phyloP scores from a whole-genome alignment of 1,140 invertebrate genomes.

The Zelostemma sp. region DNA sequence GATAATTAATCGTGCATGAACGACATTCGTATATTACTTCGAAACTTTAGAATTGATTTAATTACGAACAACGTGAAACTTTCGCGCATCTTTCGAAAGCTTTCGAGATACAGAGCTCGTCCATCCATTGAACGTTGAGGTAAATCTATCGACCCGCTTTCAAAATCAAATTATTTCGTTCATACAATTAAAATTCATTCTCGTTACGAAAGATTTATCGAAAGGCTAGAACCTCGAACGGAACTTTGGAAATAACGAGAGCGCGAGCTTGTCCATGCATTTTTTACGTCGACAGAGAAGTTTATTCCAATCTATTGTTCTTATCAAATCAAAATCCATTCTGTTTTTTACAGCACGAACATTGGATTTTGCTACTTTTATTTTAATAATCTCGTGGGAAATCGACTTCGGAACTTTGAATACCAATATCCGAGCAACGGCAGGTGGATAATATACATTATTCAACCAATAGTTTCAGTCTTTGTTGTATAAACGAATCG shows the following conservation, averaged over 20 bases:
- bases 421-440: constrained; percentile 39
- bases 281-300: too few species aligned
- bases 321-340: neutral
- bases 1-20: neutral
- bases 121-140: neutral
- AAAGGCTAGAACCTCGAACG: too few species aligned
- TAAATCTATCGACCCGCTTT: constrained; percentile 1
- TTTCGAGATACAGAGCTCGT: constrained; percentile 1
- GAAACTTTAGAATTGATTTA: constrained; percentile 5
- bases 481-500: constrained; percentile 45
- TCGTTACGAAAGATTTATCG: too few species aligned
- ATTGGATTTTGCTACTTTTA: constrained; percentile 17
- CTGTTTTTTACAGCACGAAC: neutral
- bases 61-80: constrained; percentile 12
- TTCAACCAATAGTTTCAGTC: constrained; percentile 41
- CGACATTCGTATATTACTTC: neutral
- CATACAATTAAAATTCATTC: too few species aligned
- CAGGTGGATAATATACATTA: constrained; percentile 40
- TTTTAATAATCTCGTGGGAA: constrained; percentile 37
- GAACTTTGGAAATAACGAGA: too few species aligned
- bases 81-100: constrained; percentile 4
- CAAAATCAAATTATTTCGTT: too few species aligned
- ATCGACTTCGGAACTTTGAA: constrained; percentile 39
- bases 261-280: too few species aligned
- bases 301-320: too few species aligned